Conservation (phyloP, 2,888 invertebrate genomes). For the Drosophila cyrtoloma region DNA sequence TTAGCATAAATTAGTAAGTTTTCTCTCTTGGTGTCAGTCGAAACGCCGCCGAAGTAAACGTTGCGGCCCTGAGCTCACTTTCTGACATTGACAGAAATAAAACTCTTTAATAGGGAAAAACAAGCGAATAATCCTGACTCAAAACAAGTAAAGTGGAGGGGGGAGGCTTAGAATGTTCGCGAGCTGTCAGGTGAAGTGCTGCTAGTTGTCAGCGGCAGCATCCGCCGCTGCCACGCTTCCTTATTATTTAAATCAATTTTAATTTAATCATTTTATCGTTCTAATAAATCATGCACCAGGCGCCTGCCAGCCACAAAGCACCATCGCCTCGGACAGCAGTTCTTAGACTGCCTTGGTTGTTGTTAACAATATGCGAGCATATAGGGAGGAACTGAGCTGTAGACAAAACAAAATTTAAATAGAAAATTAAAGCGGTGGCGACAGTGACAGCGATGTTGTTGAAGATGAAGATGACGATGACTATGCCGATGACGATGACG, state of each 20-base stretch:
- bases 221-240: slow-evolving; percentile 18
- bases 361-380: slow-evolving; percentile 69
- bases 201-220: slow-evolving; percentile 39
- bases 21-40: slow-evolving; percentile 35
- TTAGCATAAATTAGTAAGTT: slow-evolving; percentile 79
- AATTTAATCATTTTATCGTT: slow-evolving; percentile 81
- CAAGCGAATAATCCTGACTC: slow-evolving; percentile 43
- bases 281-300: slow-evolving; percentile 74
- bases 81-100: slow-evolving; percentile 49
- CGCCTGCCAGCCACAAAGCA: slow-evolving; percentile 29
- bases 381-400: slow-evolving; percentile 47
- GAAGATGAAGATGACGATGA: slow-evolving; percentile 24
- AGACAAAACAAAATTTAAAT: slow-evolving; percentile 78
- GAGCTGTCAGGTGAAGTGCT: slow-evolving; percentile 31
- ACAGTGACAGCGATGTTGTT: slow-evolving; percentile 32
- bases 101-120: slow-evolving; percentile 33
- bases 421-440: slow-evolving; percentile 66
- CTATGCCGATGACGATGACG: slow-evolving; percentile 25
- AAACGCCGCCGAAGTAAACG: slow-evolving; percentile 22
- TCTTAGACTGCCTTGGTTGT: slow-evolving; percentile 40
- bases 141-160: slow-evolving; percentile 6
- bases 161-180: not conserved
- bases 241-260: slow-evolving; percentile 77
- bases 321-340: slow-evolving; percentile 7
- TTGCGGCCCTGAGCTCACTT: slow-evolving; percentile 29